A percentile compares a stretch with the other conserved stretches of the same genome.
Evolutionary conservation across 1,140 invertebrate species (phyloP).

Genomic region (Lineus longissimus): DNA sequence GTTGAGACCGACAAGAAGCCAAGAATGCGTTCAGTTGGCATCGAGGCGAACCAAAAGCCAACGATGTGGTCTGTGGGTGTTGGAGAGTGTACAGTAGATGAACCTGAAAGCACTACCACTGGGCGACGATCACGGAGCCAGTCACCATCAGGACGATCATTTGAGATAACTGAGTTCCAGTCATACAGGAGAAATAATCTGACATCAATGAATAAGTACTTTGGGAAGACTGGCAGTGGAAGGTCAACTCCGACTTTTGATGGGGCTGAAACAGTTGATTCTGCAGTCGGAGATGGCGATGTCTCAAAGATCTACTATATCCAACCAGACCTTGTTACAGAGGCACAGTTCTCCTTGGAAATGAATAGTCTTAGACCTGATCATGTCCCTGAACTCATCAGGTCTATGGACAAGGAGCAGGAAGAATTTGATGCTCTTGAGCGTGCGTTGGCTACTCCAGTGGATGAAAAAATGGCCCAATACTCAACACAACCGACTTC

Average conservation of each 20-base stretch:
- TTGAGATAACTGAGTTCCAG: neutral
- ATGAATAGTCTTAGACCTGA: neutral
- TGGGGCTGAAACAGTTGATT: neutral
- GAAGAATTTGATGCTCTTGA: too few species aligned
- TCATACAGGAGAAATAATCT: neutral
- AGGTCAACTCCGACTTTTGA: neutral
- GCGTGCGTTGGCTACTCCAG: too few species aligned
- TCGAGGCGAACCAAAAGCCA: neutral
- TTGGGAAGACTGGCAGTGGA: neutral
- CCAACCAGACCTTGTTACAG: neutral
- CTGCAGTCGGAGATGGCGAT: neutral
- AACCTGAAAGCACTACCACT: slow-evolving; percentile 7
- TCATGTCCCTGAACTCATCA: too few species aligned
- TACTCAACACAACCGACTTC: too few species aligned
- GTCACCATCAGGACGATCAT: neutral
- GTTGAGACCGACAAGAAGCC: too few species aligned
- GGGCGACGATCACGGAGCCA: slow-evolving; percentile 8
- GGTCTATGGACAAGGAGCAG: too few species aligned
- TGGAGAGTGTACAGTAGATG: slow-evolving; percentile 38
- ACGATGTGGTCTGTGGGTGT: slow-evolving; percentile 36
- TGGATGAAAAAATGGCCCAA: too few species aligned
- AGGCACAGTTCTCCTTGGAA: neutral
- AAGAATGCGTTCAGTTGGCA: too few species aligned
- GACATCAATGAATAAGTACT: neutral
- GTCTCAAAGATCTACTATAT: neutral